Percentiles rank a stretch among this genome's conserved stretches.
These are phyloP conservation scores for Diadophis punctatus DNA, from an alignment of 2,113 vertebrate genomes.

Conservation along the genomic window DNA sequence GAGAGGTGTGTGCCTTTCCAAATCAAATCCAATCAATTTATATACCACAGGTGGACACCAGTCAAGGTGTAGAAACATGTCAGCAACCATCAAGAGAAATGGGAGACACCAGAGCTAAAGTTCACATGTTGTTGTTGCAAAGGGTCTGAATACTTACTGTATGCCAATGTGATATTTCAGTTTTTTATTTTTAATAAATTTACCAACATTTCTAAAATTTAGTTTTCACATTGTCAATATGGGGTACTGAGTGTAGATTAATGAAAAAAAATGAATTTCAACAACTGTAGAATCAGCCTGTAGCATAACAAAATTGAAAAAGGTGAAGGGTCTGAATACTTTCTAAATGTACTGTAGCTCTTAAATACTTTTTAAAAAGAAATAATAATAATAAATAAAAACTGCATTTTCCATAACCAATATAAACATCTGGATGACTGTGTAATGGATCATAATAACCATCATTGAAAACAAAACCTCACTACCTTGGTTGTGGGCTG, in stretches of 20 bases:
- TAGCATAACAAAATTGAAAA: too few relatives aligned
- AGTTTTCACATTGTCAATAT: too few relatives aligned
- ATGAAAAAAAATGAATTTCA: too few relatives aligned
- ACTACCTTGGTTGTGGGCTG: not conserved
- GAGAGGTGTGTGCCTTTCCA: not conserved
- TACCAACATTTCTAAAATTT: too few relatives aligned
- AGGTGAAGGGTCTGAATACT: not conserved
- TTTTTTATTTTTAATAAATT: too few relatives aligned
- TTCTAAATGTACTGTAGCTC: not conserved
- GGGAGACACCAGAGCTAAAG: too few relatives aligned
- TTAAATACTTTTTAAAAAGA: not conserved
- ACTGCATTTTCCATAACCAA: not conserved
- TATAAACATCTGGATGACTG: not conserved
- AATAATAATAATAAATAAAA: not conserved
- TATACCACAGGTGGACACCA: not conserved
- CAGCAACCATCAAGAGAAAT: too few relatives aligned
- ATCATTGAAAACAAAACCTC: not conserved
- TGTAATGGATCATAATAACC: not conserved
- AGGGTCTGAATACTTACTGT: too few relatives aligned
- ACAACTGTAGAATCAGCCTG: too few relatives aligned
- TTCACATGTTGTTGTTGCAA: too few relatives aligned
- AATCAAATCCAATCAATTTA: not conserved
- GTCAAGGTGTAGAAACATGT: not conserved
- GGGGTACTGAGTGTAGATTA: too few relatives aligned
- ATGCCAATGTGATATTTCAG: too few relatives aligned